Evolutionary conservation across 2,113 vertebrate genomes (phyloP).

Genomic region (Hystrix brachyura): DNA sequence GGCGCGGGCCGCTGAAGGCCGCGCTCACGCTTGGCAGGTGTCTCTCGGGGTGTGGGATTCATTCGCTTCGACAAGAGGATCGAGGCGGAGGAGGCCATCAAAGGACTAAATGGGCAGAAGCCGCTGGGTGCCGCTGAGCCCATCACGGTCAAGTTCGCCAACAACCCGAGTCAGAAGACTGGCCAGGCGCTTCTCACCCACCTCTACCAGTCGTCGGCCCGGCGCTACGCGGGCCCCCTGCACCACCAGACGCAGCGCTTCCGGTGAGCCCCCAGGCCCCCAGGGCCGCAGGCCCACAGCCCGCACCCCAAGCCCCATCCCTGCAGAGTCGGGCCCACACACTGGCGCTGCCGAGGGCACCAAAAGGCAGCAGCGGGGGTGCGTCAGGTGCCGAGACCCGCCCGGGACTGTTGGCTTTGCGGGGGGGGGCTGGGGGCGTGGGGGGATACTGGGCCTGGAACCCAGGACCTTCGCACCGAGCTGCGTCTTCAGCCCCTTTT

Average conservation of each 20-base stretch:
- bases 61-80: constrained; percentile 98
- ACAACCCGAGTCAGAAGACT: constrained; percentile 98
- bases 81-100: constrained; percentile 98
- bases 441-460: neutral
- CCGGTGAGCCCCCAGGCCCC: constrained; percentile 88
- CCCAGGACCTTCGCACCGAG: neutral
- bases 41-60: constrained; percentile 97
- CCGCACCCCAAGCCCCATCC: neutral
- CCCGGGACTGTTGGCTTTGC: neutral
- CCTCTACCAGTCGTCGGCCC: constrained; percentile 95
- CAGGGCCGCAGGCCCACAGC: neutral
- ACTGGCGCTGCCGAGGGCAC: neutral
- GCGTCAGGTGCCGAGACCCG: neutral
- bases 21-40: constrained; percentile 88
- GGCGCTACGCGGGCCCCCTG: constrained; percentile 95
- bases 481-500: neutral
- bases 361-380: neutral
- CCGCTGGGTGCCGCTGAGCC: constrained; percentile 95
- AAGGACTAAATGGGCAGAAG: constrained; percentile 97
- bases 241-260: constrained; percentile 97
- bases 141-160: constrained; percentile 98
- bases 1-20: neutral
- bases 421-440: neutral
- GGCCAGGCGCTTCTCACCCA: constrained; percentile 96
- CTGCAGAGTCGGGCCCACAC: neutral